A percentile compares a stretch with the other conserved stretches of the same genome.
Evolutionary conservation across 1,140 invertebrate species (phyloP).

Genomic region (Megathymus violae): DNA sequence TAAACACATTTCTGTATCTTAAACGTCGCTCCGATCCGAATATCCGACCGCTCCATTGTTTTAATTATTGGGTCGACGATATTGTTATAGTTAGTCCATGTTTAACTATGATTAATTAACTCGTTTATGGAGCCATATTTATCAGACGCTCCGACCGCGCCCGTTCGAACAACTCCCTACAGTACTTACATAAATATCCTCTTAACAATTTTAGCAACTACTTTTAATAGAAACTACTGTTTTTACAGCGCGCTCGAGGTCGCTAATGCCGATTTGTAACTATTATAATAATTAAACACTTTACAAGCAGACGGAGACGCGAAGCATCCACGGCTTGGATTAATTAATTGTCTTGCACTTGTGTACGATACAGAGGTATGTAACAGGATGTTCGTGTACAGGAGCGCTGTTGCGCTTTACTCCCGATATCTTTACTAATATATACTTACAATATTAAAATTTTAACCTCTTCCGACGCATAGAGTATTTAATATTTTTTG

Average conservation of each 20-base stretch:
- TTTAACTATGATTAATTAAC: slow-evolving; percentile 69
- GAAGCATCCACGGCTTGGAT: slow-evolving; percentile 24
- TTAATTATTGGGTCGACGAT: slow-evolving; percentile 50
- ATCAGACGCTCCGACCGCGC: slow-evolving; percentile 38
- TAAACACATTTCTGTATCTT: slow-evolving; percentile 19
- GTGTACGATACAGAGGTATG: slow-evolving; percentile 11
- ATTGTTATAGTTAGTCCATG: slow-evolving; percentile 49
- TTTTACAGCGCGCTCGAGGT: slow-evolving; percentile 7
- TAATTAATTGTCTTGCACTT: slow-evolving; percentile 31
- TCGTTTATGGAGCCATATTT: slow-evolving; percentile 57
- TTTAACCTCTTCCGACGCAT: too few species aligned
- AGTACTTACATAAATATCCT: slow-evolving; percentile 6
- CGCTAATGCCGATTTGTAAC: slow-evolving; percentile 13
- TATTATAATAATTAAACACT: slow-evolving; percentile 32
- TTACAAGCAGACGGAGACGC: slow-evolving; percentile 28
- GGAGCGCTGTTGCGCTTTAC: too few species aligned
- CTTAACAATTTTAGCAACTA: slow-evolving; percentile 14
- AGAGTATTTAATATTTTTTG: too few species aligned
- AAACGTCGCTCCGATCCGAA: slow-evolving; percentile 39
- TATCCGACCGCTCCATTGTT: slow-evolving; percentile 48
- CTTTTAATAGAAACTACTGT: slow-evolving; percentile 19
- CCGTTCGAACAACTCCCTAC: neutral
- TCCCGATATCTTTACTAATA: too few species aligned
- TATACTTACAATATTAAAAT: too few species aligned
- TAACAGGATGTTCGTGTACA: slow-evolving; percentile 3